phyloP scores from a whole-genome alignment of 2,888 invertebrate species.

The Argyresthia albistria region DNA sequence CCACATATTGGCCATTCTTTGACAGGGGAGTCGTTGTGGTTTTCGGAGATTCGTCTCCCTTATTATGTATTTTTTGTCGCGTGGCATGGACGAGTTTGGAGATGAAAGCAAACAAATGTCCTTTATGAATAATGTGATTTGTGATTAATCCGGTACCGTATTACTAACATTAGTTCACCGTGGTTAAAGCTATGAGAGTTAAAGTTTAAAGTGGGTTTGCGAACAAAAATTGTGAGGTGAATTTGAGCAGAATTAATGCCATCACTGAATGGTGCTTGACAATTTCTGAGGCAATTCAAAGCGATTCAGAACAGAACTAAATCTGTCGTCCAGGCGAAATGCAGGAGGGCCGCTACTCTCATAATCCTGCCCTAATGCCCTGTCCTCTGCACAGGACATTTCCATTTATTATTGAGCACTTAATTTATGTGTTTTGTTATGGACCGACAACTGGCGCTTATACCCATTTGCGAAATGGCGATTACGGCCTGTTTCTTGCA shows the following conservation, averaged over 20 bases:
- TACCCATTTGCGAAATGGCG: conserved; percentile 24
- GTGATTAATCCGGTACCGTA: conserved; percentile 8
- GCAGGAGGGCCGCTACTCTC: conserved; percentile 51
- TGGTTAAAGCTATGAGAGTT: no score
- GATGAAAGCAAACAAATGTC: conserved; percentile 28
- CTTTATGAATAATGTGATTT: conserved; percentile 35
- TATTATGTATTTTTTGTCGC: conserved; percentile 31
- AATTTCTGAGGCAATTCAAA: not conserved
- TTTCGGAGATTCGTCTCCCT: conserved; percentile 57
- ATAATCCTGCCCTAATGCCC: conserved; percentile 71
- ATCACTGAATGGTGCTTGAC: not conserved
- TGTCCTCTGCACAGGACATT: conserved; percentile 73
- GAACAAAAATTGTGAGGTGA: no score
- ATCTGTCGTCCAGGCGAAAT: conserved; percentile 23
- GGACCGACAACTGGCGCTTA: conserved; percentile 55
- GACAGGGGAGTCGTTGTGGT: conserved; percentile 26
- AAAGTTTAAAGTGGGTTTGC: no score
- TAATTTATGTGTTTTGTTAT: conserved; percentile 74
- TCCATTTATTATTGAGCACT: conserved; percentile 75
- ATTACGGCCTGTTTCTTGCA: not conserved
- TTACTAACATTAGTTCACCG: no score
- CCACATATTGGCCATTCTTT: conserved; percentile 54
- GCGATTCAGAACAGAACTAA: not conserved
- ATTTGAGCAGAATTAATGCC: no score
- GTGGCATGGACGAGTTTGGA: conserved; percentile 44